Evolutionary conservation across 2,888 invertebrate genomes (phyloP), one percentile per base, ranked within the genome.

Genomic region (Diadromus collaris): DNA sequence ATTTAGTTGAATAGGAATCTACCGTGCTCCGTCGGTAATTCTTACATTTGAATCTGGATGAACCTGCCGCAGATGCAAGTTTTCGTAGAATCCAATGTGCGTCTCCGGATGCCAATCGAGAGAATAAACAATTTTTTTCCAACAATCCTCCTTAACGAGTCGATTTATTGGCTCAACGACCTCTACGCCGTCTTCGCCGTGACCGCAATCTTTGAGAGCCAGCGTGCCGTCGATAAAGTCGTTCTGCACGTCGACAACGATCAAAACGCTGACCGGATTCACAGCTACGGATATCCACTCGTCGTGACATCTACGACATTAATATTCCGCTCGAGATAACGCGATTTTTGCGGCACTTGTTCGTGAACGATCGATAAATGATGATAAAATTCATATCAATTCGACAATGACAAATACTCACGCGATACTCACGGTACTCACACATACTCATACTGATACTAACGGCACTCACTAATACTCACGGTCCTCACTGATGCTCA

Each of bases 231-330:
- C 95, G 87, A 99, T 97, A 92, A 99, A 99, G 92, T 99, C 99
- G 91, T 99, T 99, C 92, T 99, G 99, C n/a, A 99, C 97, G 91
- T 99, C 99, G 80, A 99, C 96, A 79, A 98, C 94, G 79, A 99
- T 92, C 89, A 99, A 94, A 41, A 96, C 97, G 88, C 95, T 95
- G 79, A 95, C 94, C 21, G 97, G 97, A 68, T 95, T 94, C 24
- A 86, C 10, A 13, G 80, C 83, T 86, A 95, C 94, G 93, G 95
- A 95, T 82, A 97, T 95, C 97, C 97, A 97, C 85, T 95, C 94
- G 89, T 95, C 95, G 95, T 95, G 96, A 89, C 96, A 96, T 90
- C 95, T 96, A 54, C 48, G 27, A 29, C 38, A 67, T 60, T 19
- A 2, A 61, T 51, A 48, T 72, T 56, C 44, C 34, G 16, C 10